Base-by-base conservation (phyloP, 2,113 vertebrate genomes). In the Ceratotherium simum region DNA sequence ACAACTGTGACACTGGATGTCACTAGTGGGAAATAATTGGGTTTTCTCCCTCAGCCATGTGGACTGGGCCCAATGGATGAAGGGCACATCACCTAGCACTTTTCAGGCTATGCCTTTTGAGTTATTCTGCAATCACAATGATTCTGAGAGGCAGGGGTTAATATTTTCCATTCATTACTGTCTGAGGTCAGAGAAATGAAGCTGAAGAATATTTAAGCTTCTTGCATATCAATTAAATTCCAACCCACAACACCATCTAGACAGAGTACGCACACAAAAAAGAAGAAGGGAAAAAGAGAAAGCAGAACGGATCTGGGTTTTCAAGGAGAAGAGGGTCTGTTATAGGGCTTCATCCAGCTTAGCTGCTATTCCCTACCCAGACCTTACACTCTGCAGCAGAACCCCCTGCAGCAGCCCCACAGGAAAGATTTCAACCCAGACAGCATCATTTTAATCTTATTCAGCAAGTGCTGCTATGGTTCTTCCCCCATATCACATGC, bases 301-400 rank as follows among this genome's bases (percentile, higher is more conserved):
- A 31, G 48, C 23, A 6, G 21, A n/a, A 7, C 16, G 10, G 6
- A 3, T 10, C 14, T 29, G 65, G 20, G 54, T 79, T 48, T 69
- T 7, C 73, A 21, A 58, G 60, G 31, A 51, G 31, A 54, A 36
- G 46, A n/a, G 46, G 46, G 56, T 48, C 75, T 56, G 10, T 7
- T 11, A 48, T 4, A 10, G 29, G 51, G 60, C 3, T 1, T 2
- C 88, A 54, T 73, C 39, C 0, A 10, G 21, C 21, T 18, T 0
- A 18, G 62, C 48, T 16, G 58, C 31, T 2, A 7, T 1, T 31
- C 16, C n/a, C 67, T n/a, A 67, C 29, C 31, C 51, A 7, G 31
- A 18, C 1, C 8, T 10, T 48, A 8, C 42, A 1, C 42, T 23
- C 65, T 42, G 33, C 5, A 18, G 3, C 2, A 36, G 11, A 16